Conservation (phyloP, 1,140 invertebrate genomes). For the Protaetia brevitarsis region DNA sequence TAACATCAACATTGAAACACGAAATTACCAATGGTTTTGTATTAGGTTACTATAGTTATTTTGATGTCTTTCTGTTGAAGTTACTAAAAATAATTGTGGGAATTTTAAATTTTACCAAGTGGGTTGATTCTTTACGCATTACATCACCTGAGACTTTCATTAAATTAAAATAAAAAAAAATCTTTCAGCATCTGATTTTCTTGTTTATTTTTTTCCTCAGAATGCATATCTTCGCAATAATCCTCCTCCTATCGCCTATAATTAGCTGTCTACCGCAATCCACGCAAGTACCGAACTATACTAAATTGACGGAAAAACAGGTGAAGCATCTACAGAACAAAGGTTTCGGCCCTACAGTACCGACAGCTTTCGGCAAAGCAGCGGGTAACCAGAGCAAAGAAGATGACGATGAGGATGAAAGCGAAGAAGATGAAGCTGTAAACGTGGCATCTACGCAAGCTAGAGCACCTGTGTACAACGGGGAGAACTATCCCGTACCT, state of each 20-base stretch:
- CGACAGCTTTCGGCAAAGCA: slow-evolving; percentile 32
- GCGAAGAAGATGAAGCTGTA: slow-evolving; percentile 33
- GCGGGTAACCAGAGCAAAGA: neutral
- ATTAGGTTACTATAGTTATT: too few species aligned
- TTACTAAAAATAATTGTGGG: too few species aligned
- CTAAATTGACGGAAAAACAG: slow-evolving; percentile 34
- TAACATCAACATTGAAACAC: too few species aligned
- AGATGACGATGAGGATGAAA: slow-evolving; percentile 25
- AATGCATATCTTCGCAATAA: slow-evolving; percentile 29
- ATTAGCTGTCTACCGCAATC: slow-evolving; percentile 26
- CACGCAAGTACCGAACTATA: slow-evolving; percentile 33
- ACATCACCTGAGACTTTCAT: too few species aligned
- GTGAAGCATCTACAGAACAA: slow-evolving; percentile 37
- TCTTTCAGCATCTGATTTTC: too few species aligned
- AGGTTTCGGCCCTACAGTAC: slow-evolving; percentile 37
- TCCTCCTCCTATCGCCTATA: slow-evolving; percentile 26
- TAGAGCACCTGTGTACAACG: slow-evolving; percentile 36
- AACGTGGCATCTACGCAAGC: slow-evolving; percentile 37
- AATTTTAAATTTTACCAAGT: too few species aligned
- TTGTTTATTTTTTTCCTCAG: slow-evolving; percentile 30
- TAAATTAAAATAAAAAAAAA: too few species aligned
- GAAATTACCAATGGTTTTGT: too few species aligned
- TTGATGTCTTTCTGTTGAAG: too few species aligned
- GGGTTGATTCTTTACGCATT: too few species aligned
- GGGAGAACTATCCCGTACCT: slow-evolving; percentile 32